Evolutionary conservation across 2,888 invertebrate genomes (phyloP), one percentile per base, ranked within the genome.

Genomic region (Lobophora halterata): DNA sequence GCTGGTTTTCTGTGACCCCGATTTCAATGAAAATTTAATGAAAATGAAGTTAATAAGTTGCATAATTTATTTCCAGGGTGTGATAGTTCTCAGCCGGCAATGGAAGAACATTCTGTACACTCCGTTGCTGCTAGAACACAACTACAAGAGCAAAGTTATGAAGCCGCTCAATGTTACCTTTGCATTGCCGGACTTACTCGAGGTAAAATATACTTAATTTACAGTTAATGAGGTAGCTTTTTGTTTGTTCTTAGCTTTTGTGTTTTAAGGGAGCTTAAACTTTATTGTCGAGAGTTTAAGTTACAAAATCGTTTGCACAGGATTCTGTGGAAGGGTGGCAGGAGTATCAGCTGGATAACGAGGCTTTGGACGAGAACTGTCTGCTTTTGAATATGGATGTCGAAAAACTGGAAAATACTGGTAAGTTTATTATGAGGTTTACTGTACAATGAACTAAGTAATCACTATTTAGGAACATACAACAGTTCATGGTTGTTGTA

Each of bases 21-120:
- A n/a, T n/a, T n/a, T n/a, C n/a, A n/a, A n/a, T n/a, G n/a, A n/a
- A n/a, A n/a, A n/a, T n/a, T n/a, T n/a, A n/a, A n/a, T n/a, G n/a
- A n/a, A n/a, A n/a, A n/a, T n/a, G n/a, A n/a, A n/a, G n/a, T n/a
- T n/a, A 7, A 12, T 31, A 4, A 1, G 9, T n/a, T 31, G 23
- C 17, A 0, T 3, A 13, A 2, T 29, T 38, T 27, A 13, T 3
- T 45, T 43, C 3, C 69, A 95, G 93, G 98, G 98, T 13, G 94
- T 98, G n/a, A 95, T 98, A 68, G 98, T 98, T 12, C 88, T 98
- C 34, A 97, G 97, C 63, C 91, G 98, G 1, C 98, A 98, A 71
- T 98, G 98, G 98, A 98, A 98, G 82, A 97, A 97, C 75, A 94
- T 96, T 2, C 85, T 98, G 9, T 97, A 98, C 73, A 97, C 97